Evolutionary conservation across 1,140 invertebrate genomes (phyloP), one percentile per base, ranked within the genome.

Genomic region (Drosophila novamexicana): DNA sequence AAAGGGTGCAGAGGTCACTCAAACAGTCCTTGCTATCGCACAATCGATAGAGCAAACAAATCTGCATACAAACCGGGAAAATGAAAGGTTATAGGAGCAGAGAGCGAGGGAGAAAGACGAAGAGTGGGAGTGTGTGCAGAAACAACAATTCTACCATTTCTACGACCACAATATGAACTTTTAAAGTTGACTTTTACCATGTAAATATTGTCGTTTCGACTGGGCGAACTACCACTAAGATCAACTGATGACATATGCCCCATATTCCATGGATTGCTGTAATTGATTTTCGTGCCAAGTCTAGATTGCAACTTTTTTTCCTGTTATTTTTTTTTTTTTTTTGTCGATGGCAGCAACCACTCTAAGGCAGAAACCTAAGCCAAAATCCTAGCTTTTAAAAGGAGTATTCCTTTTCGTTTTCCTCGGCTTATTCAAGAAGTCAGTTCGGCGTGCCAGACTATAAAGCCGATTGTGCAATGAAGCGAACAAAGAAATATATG

Each of bases 11-110:
- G 36, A 65, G 68, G 66, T 45, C 54, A 68, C 63, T 37, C 59
- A 73, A 63, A 74, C 75, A 67, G 36, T 63, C 50, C n/a, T 12
- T 53, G 52, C 47, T 50, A 49, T 61, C 45, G 36, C 32, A 78
- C 71, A 82, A 88, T 82, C 79, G 79, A 83, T 79, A 61, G 72
- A 77, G 68, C 68, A 83, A 88, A 88, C 76, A 79, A 66, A 62
- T 67, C 58, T 59, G 47, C 44, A 34, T 10, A 71, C 14, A 64
- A 44, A 32, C 39, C 16, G 14, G 22, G 9, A 10, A 62, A 49
- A 42, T 36, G 42, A 47, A 52, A 32, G 18, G 52, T 6, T 54
- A 8, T n/a, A n/a, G 6, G 8, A 37, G 14, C 40, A 39, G 52
- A n/a, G 7, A 16, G 14, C 8, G 36, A 22, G 9, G 6, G 16